These are phyloP conservation scores for Drosophila lacicola DNA, from an alignment of 2,888 invertebrate genomes.

Conservation along the genomic window DNA sequence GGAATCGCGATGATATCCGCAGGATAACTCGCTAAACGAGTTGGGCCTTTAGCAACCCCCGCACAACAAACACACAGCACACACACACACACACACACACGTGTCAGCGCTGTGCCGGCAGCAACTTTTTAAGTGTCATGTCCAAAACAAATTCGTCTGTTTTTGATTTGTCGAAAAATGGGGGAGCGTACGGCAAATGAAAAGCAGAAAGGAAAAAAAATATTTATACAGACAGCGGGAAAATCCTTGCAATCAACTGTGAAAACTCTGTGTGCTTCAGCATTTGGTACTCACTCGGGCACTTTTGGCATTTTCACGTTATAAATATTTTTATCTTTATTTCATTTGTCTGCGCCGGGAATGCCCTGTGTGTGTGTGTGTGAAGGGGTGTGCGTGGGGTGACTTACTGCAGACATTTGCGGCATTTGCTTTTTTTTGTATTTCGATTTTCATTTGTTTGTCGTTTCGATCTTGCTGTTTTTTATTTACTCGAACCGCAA, in stretches of 20 bases:
- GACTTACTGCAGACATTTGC: conserved; percentile 53
- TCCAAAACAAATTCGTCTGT: conserved; percentile 85
- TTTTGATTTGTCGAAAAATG: conserved; percentile 84
- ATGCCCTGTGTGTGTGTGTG: conserved; percentile 9
- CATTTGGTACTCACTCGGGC: conserved; percentile 22
- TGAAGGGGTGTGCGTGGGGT: conserved; percentile 7
- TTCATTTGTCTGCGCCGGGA: conserved; percentile 59
- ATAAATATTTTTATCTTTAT: conserved; percentile 79
- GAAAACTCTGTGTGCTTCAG: conserved; percentile 43
- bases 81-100: conserved; percentile 45
- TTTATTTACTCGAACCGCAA: conserved; percentile 47
- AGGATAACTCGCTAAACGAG: conserved; percentile 44
- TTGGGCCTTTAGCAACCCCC: conserved; percentile 53
- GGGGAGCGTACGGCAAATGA: conserved; percentile 38
- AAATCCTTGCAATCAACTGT: conserved; percentile 62
- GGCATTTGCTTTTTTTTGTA: conserved; percentile 31
- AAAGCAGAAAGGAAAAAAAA: conserved; percentile 22
- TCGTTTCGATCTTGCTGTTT: conserved; percentile 59
- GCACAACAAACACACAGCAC: conserved; percentile 15
- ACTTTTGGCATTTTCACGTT: conserved; percentile 73
- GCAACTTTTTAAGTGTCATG: conserved; percentile 82
- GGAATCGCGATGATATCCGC: conserved; percentile 36
- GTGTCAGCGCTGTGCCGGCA: conserved; percentile 60
- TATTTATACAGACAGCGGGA: conserved; percentile 34
- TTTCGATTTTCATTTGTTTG: conserved; percentile 60